A percentile compares a stretch with the other conserved stretches of the same genome.
Evolutionary conservation across 2,113 vertebrate species (phyloP).

Genomic region (Dryoscopus gambensis): DNA sequence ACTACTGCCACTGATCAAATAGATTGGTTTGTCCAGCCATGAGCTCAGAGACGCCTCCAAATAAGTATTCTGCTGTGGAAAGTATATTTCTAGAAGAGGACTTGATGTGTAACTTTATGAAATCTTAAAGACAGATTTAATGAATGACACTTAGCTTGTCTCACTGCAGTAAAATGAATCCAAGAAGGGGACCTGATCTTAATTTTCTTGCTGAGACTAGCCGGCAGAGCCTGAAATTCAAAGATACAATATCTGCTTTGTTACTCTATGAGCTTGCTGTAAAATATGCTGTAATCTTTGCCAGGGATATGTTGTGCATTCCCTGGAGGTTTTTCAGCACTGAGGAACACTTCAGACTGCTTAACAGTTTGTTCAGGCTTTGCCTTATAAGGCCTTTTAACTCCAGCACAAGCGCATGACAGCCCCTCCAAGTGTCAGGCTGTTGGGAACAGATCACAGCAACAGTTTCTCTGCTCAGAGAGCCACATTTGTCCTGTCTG

Average conservation of each 20-base stretch:
- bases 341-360: conserved; percentile 69
- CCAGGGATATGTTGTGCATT: conserved; percentile 73
- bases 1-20: not conserved
- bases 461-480: not conserved
- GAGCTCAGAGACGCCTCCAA: not conserved
- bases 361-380: conserved; percentile 65
- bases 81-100: not conserved
- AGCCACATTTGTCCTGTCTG: not conserved
- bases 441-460: conserved; percentile 65
- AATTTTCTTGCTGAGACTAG: conserved; percentile 45
- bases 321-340: conserved; percentile 68
- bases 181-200: conserved; percentile 16
- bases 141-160: not conserved
- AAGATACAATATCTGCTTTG: conserved; percentile 72
- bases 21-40: not conserved
- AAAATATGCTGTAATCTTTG: conserved; percentile 72
- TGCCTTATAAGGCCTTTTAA: conserved; percentile 85
- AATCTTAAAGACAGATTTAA: conserved; percentile 5
- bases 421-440: conserved; percentile 61
- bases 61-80: not conserved
- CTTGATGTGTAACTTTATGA: not conserved
- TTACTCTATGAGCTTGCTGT: conserved; percentile 57
- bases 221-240: not conserved
- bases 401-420: conserved; percentile 66
- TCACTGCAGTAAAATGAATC: conserved; percentile 21